Base-by-base conservation (phyloP, 2,888 invertebrate species). In the Cybosia mesomella region DNA sequence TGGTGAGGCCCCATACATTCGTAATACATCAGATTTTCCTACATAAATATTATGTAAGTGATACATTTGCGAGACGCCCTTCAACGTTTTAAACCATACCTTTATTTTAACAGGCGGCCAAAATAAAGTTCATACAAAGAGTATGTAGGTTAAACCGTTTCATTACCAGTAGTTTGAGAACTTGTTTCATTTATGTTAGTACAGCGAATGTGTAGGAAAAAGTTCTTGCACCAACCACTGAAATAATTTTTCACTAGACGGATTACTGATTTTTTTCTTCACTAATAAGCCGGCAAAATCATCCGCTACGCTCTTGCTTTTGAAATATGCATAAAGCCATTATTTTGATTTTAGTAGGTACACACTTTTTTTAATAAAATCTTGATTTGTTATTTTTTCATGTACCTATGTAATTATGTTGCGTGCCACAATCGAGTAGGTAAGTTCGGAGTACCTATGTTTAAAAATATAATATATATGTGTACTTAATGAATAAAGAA, bases 181-280 rank as follows among this genome's bases (percentile, higher is more conserved):
- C 58, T 65, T 58, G 34, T 65, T 65, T 59, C 58, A 58, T 65
- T 64, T 64, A 34, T 34, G 34, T 49, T 34, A 43, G 18, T 65
- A 34, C 49, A 58, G 28, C 15, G 10, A 24, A 58, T 65, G 49
- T 49, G 65, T 21, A 58, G 34, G 18, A 36, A 65, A 58, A 49
- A 21, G 18, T 18, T 65, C n/a, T 18, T 5, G 34, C 24, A 21
- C 11, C 9, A 1, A 21, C 65, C 49, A 65, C 34, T 53, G 34
- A 65, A 65, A 58, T n/a, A 58, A 13, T 5, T 18, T 58, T 59
- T 39, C 24, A 59, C 39, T 10, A 18, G 39, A 28, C 28, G 28
- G 9, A 15, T 2, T 15, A 59, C 58, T 15, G 15, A 5, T 39
- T 43, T 43, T 43, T 43, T 5, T 18, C 15, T 43, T 43, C 18